These are phyloP conservation scores for Eidolon helvum DNA, from an alignment of 2,113 vertebrate species.

Conservation along the genomic window DNA sequence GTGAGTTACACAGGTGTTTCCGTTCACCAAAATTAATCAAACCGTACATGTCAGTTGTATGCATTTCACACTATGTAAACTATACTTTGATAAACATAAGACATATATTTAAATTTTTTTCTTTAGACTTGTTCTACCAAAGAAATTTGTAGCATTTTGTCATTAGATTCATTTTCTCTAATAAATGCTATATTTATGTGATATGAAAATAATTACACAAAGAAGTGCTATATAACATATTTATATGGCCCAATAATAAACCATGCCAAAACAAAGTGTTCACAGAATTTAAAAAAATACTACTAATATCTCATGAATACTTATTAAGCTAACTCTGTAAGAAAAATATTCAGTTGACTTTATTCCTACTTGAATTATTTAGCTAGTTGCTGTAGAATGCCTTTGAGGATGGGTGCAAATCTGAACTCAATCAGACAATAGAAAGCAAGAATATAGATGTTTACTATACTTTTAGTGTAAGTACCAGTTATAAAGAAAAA, in stretches of 20 bases:
- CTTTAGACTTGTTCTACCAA: conserved; percentile 34
- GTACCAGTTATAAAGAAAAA: neutral
- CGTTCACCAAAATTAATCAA: neutral
- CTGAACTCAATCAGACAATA: conserved; percentile 58
- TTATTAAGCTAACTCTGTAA: conserved; percentile 51
- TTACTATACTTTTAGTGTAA: neutral
- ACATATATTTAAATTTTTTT: neutral
- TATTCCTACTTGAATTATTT: conserved; percentile 54
- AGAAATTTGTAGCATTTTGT: neutral
- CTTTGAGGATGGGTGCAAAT: conserved; percentile 60
- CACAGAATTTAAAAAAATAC: neutral
- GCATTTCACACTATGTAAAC: neutral
- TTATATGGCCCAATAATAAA: neutral
- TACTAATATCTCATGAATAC: conserved; percentile 30
- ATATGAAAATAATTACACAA: neutral
- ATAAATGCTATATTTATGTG: neutral
- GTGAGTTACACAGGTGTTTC: neutral
- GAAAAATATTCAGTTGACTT: conserved; percentile 38
- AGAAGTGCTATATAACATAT: neutral
- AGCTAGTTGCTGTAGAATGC: conserved; percentile 40
- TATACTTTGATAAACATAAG: neutral
- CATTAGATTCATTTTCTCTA: neutral
- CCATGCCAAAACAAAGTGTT: neutral
- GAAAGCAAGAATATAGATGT: conserved; percentile 37
- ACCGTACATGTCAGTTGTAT: neutral